Evolutionary conservation across 2,113 vertebrate genomes (phyloP), one percentile per base, ranked within the genome.

Genomic region (Sardina pilchardus): DNA sequence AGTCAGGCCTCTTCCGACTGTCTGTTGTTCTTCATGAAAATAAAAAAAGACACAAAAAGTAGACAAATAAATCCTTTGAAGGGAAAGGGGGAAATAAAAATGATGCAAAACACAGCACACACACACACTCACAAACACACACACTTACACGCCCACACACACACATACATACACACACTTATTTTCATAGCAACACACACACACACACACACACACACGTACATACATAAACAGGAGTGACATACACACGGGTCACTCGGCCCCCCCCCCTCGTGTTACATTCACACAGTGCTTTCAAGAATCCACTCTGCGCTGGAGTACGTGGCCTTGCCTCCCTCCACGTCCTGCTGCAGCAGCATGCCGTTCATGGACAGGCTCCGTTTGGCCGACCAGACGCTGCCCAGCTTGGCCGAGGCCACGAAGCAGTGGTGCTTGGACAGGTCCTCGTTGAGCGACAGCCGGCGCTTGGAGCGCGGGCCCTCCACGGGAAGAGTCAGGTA

Each of bases 221-320:
- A 24, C 80, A 44, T 56, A 82, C 85, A 78, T 50, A 80, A 43
- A 47, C 26, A 44, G 3, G 34, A 7, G 16, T 43, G 81, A 63
- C 82, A 87, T 83, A 26, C 85, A 56, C 42, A 82, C 87, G 88
- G 88, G 42, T 84, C 87, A 48, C 81, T 83, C 34, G 45, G 67
- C 5, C 71, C 34, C 84, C 43, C 56, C 5, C 71, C 34, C 84
- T 43, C 56, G 83, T 12, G n/a, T 9, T 82, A 89, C 84, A 86
- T 89, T 99, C 94, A 98, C 92, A 99, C 96, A 81, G 97, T 96
- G 94, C 97, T 99, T 94, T 98, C 96, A 92, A 98, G 94, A 95
- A 98, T 96, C 96, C 96, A 98, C 94, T 99, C 96, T 84, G 97
- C 96, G 87, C 97, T 95, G 86, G 94, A 96, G 91, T 93, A 93